These are phyloP conservation scores for Chrysocyon brachyurus DNA, from an alignment of 2,797 vertebrate species.

Conservation along the genomic window DNA sequence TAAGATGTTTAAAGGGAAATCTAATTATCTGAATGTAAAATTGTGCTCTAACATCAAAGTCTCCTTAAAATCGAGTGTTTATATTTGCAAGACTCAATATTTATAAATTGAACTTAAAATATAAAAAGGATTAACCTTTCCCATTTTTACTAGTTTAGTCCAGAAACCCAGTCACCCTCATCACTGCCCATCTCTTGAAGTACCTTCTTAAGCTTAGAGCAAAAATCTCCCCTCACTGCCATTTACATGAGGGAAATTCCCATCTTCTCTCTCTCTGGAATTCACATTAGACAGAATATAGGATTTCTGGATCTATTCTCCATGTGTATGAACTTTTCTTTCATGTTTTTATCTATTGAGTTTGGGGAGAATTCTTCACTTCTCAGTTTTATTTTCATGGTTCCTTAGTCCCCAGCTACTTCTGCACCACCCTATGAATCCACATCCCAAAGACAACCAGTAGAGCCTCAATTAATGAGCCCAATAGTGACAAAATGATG, in stretches of 20 bases:
- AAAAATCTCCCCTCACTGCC: not conserved
- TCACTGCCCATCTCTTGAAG: not conserved
- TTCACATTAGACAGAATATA: constrained; percentile 6
- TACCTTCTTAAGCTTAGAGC: not conserved
- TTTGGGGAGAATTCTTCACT: not conserved
- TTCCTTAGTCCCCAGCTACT: not conserved
- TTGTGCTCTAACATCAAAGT: not conserved
- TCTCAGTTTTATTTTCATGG: not conserved
- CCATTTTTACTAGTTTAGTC: not conserved
- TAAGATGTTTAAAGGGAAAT: not conserved
- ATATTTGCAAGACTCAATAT: not conserved
- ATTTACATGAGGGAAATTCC: not conserved
- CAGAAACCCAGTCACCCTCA: not conserved
- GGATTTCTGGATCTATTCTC: not conserved
- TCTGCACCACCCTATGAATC: not conserved
- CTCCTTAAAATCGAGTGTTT: not conserved
- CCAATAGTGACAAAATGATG: not conserved
- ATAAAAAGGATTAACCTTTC: not conserved
- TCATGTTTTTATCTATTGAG: not conserved
- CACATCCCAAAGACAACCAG: not conserved
- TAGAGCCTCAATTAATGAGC: not conserved
- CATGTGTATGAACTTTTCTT: not conserved
- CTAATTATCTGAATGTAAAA: constrained; percentile 30
- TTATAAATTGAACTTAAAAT: not conserved
- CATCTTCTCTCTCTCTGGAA: constrained; percentile 1